Base-by-base conservation (phyloP, 2,797 vertebrate genomes). In the Pseudomugil gertrudae region DNA sequence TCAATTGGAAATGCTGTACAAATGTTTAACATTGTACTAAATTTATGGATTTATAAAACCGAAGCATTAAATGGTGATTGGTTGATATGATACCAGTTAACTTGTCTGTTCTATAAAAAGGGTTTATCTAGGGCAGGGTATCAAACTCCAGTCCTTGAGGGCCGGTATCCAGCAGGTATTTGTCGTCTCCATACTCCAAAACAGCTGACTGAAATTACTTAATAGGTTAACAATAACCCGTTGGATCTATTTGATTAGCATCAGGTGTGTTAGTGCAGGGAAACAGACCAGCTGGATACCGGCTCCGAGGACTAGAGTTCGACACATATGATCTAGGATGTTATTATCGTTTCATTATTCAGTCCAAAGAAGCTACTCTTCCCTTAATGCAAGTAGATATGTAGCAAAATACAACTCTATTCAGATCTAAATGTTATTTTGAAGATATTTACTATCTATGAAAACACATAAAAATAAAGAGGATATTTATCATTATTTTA, bases 371-470 rank as follows among this genome's bases (percentile, higher is more conserved):
- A 82, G 57, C 74, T 26, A 78, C 64, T 59, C 63, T 85, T 80
- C 79, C 77, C 70, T 76, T 77, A 69, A 82, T 81, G 62, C 38
- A 84, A 76, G 73, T 81, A 72, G 54, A 86, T 79, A 90, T 89
- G 91, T 92, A 92, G 90, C 91, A 92, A 87, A 74, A 79, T 54
- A 66, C 53, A 81, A 21, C 77, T 70, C 53, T 70, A 47, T 66
- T 81, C 51, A 73, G 61, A 82, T 81, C 51, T 33, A 79, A 75
- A 79, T 70, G 76, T 62, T 74, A 79, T 83, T 84, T 83, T 72
- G 47, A 76, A 79, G 79, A 66, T 23, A 83, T 73, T 82, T 30
- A 38, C 33, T 56, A 35, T 79, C 52, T 23, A 76, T 78, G 29
- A 80, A 73, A 74, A 72, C 76, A 78, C 55, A 72, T 83, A 47